Conservation (phyloP, 2,797 vertebrate genomes). For the Helarctos malayanus region DNA sequence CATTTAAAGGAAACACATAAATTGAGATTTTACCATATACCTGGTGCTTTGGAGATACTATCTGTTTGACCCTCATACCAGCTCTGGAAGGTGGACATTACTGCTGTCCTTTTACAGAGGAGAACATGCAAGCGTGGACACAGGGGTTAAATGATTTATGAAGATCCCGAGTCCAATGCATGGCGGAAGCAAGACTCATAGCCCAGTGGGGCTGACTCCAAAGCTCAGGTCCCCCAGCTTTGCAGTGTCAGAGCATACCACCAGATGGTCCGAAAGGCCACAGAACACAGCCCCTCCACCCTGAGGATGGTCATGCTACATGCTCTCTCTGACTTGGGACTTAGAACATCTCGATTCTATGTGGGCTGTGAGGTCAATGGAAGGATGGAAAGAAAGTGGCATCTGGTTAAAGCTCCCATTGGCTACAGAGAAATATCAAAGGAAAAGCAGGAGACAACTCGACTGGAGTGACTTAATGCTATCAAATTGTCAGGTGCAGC, state of each 20-base stretch:
- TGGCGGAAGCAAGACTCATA: neutral
- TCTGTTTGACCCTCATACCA: neutral
- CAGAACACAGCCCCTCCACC: accelerated
- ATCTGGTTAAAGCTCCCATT: neutral
- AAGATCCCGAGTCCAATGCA: neutral
- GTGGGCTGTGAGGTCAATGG: neutral
- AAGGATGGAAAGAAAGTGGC: neutral
- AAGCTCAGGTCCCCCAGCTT: neutral
- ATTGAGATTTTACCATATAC: neutral
- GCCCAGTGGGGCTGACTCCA: neutral
- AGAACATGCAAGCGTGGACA: neutral
- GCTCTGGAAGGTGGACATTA: neutral
- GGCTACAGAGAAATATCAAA: slow-evolving; percentile 11
- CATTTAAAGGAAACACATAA: neutral
- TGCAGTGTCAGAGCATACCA: neutral
- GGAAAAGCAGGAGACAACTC: neutral
- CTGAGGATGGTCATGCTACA: accelerated
- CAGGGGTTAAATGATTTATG: neutral
- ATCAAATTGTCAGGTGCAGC: neutral
- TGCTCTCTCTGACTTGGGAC: neutral
- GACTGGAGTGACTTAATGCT: neutral
- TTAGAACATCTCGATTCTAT: neutral
- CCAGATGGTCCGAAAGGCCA: neutral
- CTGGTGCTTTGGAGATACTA: neutral
- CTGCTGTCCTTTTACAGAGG: slow-evolving; percentile 28